Evolutionary conservation across 1,140 invertebrate species (phyloP).

Genomic region (Zaprionus taronus): DNA sequence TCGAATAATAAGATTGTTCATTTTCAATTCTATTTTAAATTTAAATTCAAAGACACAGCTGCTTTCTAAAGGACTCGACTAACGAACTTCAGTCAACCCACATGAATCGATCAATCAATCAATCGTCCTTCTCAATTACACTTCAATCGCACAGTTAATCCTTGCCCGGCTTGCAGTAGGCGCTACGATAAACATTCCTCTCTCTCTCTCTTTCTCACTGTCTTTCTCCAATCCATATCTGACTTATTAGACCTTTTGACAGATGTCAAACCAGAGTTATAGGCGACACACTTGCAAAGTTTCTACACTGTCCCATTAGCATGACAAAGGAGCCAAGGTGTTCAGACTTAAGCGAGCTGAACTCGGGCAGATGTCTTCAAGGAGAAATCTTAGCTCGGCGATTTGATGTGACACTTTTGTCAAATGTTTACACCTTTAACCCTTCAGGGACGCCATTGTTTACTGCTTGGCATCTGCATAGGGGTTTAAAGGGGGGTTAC

Average conservation of each 20-base stretch:
- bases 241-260: conserved; percentile 79
- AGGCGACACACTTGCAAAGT: conserved; percentile 54
- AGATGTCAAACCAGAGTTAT: conserved; percentile 72
- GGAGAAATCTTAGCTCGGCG: conserved; percentile 32
- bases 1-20: not conserved
- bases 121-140: conserved; percentile 51
- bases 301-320: conserved; percentile 48
- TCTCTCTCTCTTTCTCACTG: not conserved
- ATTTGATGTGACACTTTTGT: conserved; percentile 80
- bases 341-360: conserved; percentile 41
- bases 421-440: conserved; percentile 84
- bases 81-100: conserved; percentile 40
- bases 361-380: conserved; percentile 57
- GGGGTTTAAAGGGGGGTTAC: conserved; percentile 35
- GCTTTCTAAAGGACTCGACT: not conserved
- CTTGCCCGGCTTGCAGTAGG: conserved; percentile 43
- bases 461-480: conserved; percentile 27
- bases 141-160: conserved; percentile 57
- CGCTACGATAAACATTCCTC: conserved; percentile 50
- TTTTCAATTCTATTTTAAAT: not conserved
- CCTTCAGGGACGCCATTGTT: conserved; percentile 65
- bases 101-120: conserved; percentile 62
- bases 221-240: conserved; percentile 41
- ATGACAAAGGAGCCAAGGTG: conserved; percentile 56
- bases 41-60: not conserved